Evolutionary conservation across 1,140 invertebrate species (phyloP), one percentile per base, ranked within the genome.

Genomic region (Drosophila kikkawai): DNA sequence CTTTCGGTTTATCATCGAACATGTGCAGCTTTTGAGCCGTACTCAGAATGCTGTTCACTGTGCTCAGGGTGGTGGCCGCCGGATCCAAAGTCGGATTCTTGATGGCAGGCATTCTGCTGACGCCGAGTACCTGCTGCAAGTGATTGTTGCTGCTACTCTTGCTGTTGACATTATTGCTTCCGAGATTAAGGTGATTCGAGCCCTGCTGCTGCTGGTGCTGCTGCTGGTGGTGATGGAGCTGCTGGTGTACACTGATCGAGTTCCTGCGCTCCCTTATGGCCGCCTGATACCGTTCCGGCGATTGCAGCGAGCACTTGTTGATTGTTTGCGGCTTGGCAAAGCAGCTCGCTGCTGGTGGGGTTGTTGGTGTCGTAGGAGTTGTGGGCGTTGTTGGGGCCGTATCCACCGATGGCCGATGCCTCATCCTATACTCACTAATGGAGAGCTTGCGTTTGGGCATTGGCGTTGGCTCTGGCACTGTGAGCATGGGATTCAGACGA

Each of bases 391-490:
- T 58, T 0, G 91, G 84, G 0, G 82, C 82, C 26, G 77, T 55
- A 29, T 92, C 82, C 13, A 92, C 77, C 37, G 91, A 90, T 2
- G 79, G 91, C 41, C 91, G 75, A 70, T 92, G 91, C 0, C 91
- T 82, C 80, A 92, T 93, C 0, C 92, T 80, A 57, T 93, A 93
- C 64, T 93, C 92, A 51, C 91, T 93, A 6, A 93, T 93, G 11
- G 92, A 93, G 0, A 93, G 76, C 71, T 93, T 93, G 4, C 92
- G 86, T 37, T 93, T 93, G 7, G 92, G 92, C 71, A 87, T 91
- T 7, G 88, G 88, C 15, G 85, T 77, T 6, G 92, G 90, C 45
- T 92, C 92, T 0, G 92, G 92, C 11, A 87, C 80, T 8, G 79
- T 91, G 0, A 93, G 63, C 65, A 79, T 88, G 7, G 92, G 92